These are phyloP conservation scores for Augiades crinisus DNA, from an alignment of 2,888 invertebrate genomes.

Conservation along the genomic window DNA sequence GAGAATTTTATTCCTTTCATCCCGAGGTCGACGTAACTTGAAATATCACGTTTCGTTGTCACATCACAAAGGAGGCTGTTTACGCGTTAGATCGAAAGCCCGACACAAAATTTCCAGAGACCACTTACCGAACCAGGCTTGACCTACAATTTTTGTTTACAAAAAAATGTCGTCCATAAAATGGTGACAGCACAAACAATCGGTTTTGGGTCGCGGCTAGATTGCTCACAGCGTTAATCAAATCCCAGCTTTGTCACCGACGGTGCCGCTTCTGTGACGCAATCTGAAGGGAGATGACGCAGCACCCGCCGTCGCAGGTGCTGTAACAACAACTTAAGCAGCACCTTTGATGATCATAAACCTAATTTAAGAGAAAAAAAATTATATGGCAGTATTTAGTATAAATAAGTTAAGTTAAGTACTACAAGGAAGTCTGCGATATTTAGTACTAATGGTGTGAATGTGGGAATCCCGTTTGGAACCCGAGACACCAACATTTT, in stretches of 20 bases:
- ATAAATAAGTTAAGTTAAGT: too few species aligned
- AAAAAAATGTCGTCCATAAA: conserved; percentile 45
- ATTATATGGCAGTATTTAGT: too few species aligned
- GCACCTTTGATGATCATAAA: too few species aligned
- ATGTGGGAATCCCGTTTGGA: too few species aligned
- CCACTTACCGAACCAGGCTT: conserved; percentile 35
- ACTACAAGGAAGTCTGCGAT: too few species aligned
- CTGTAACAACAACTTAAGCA: background rate
- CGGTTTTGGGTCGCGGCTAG: conserved; percentile 40
- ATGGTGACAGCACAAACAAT: conserved; percentile 43
- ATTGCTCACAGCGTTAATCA: conserved; percentile 38
- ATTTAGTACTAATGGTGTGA: too few species aligned
- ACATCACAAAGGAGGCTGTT: conserved; percentile 24
- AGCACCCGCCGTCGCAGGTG: background rate
- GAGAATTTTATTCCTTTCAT: conserved; percentile 22
- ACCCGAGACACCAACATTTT: too few species aligned
- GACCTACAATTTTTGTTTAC: conserved; percentile 48
- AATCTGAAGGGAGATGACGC: too few species aligned
- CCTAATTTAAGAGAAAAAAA: too few species aligned
- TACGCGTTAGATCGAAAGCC: conserved; percentile 22
- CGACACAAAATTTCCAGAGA: conserved; percentile 46
- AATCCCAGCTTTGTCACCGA: conserved; percentile 27
- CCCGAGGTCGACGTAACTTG: conserved; percentile 31
- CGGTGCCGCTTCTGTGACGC: too few species aligned
- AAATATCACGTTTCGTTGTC: conserved; percentile 42